A percentile compares a stretch with the other conserved stretches of the same genome.
phyloP scores from a whole-genome alignment of 2,888 invertebrate species.

The Deilephila elpenor region DNA sequence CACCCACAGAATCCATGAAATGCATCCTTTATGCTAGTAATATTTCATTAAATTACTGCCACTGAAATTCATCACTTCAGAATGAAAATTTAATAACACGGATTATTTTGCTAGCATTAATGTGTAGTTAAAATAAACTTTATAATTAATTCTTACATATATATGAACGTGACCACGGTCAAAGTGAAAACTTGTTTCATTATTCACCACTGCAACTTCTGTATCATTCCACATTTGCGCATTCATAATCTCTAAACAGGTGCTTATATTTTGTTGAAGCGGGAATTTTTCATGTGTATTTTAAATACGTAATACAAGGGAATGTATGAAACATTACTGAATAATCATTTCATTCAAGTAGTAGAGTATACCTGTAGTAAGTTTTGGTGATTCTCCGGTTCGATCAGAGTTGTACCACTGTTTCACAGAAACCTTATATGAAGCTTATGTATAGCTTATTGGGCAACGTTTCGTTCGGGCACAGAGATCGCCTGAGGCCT shows the following conservation, averaged over 20 bases:
- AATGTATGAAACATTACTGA: too few species aligned
- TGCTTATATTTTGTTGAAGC: background rate
- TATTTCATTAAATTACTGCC: background rate
- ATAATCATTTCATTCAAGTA: too few species aligned
- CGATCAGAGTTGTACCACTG: too few species aligned
- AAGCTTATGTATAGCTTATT: too few species aligned
- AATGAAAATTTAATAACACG: background rate
- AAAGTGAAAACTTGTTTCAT: conserved; percentile 6
- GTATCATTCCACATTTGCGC: background rate
- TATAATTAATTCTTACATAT: background rate
- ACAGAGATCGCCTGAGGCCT: too few species aligned
- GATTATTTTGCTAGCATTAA: background rate
- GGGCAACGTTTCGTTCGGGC: too few species aligned
- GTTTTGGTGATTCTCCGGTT: too few species aligned
- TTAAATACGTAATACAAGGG: background rate
- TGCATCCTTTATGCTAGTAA: background rate
- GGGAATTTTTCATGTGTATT: background rate
- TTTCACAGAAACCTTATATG: too few species aligned
- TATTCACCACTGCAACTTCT: background rate
- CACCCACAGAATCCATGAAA: background rate
- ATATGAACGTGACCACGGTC: conserved; percentile 2
- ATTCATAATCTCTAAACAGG: background rate
- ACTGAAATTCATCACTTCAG: too few species aligned
- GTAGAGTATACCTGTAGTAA: too few species aligned
- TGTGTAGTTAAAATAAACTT: background rate